Evolutionary conservation across 1,140 invertebrate species (phyloP), one percentile per base, ranked within the genome.

Genomic region (Homarus americanus): DNA sequence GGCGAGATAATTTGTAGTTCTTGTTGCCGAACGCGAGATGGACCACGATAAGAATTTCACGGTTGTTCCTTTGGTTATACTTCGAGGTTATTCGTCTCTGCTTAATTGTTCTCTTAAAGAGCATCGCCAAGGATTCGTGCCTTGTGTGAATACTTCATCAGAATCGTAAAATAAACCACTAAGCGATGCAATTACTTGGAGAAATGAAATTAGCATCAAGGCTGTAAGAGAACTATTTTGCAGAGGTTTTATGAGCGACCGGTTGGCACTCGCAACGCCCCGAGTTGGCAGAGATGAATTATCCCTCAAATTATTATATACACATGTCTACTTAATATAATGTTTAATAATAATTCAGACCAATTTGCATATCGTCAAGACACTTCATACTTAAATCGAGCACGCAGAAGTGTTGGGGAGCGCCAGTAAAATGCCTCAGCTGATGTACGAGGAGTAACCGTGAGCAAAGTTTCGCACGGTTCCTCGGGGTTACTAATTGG

Each of bases 361-460:
- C 83, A 85, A 85, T 85, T 85, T 73, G 83, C 44, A 73, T 85
- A 85, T 85, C 83, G 69, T 72, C 83, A 85, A 85, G 83, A 85
- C 83, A 85, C 83, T 85, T 75, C 36, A 69, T 72, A 32, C n/a
- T 85, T 85, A 85, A 85, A 85, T 85, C 12, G 83, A 85, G 83
- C 83, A 75, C n/a, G 66, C 10, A 72, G 66, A 73, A 36, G 83
- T 41, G 83, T 53, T 66, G 34, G 28, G 34, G 41, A 49, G 66
- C 4, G 79, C 49, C 49, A 36, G 79, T 36, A 36, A 69, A 79
- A 49, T 85, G 44, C 44, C 41, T 49, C 38, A 12, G 9, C 28
- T 75, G 41, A 32, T 38, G 66, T 41, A 72, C 40, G 83, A 75
- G 69, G 66, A 75, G 66, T 44, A 85, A 85, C 40, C n/a, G 38